Evolutionary conservation across 2,113 vertebrate species (phyloP).

Genomic region (Pachycephala philippinensis): DNA sequence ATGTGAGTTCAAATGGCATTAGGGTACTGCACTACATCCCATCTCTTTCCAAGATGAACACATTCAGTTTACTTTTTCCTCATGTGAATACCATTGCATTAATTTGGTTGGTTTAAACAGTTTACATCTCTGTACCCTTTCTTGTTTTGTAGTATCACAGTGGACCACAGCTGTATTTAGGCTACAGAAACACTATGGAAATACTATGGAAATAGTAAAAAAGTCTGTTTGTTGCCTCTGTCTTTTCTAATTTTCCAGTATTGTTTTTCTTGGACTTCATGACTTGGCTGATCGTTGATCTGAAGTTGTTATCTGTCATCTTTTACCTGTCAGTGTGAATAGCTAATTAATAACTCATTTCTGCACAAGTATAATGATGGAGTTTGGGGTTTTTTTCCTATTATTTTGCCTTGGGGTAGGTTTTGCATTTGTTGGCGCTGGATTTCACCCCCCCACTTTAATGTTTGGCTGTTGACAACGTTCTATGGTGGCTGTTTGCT

Average conservation of each 20-base stretch:
- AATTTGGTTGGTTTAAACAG: background rate
- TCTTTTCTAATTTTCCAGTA: background rate
- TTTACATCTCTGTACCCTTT: background rate
- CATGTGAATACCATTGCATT: background rate
- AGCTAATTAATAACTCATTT: background rate
- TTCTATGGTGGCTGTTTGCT: background rate
- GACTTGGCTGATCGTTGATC: background rate
- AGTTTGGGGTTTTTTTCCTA: background rate
- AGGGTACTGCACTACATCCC: background rate
- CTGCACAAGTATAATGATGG: background rate
- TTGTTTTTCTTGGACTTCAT: background rate
- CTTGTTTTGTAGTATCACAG: background rate
- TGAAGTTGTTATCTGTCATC: background rate
- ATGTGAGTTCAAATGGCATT: fast-evolving
- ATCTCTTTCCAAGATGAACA: background rate
- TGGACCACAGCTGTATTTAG: background rate
- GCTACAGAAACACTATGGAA: background rate
- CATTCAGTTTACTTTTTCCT: background rate
- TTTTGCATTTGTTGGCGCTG: background rate
- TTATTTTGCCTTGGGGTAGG: background rate
- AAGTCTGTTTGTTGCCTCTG: background rate
- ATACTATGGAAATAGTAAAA: background rate
- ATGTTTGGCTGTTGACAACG: background rate
- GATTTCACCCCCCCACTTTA: background rate
- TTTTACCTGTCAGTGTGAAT: background rate